phyloP scores from a whole-genome alignment of 2,888 invertebrate species.

The Sicus ferrugineus region DNA sequence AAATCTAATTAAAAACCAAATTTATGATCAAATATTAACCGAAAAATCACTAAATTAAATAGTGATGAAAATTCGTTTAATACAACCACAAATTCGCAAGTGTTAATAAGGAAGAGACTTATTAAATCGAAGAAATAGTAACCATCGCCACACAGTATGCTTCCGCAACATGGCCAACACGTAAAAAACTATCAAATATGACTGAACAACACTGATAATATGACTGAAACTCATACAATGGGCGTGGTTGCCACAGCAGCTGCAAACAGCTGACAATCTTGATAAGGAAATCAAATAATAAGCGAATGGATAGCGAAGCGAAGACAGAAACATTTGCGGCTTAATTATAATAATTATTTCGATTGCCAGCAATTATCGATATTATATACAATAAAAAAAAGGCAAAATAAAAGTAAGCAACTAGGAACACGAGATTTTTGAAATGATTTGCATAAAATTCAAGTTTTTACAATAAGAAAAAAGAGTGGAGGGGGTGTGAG shows the following conservation, averaged over 20 bases:
- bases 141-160: not conserved
- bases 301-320: conserved; percentile 34
- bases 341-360: conserved; percentile 20
- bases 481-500: too few species aligned
- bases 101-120: too few species aligned
- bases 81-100: too few species aligned
- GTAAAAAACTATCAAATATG: not conserved
- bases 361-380: conserved; percentile 8
- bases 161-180: conserved; percentile 11
- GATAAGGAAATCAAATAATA: conserved; percentile 29
- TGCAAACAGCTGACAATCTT: conserved; percentile 29
- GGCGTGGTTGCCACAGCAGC: conserved; percentile 22
- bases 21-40: too few species aligned
- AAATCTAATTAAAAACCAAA: too few species aligned
- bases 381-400: conserved; percentile 18
- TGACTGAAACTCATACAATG: not conserved
- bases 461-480: too few species aligned
- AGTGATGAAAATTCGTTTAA: too few species aligned
- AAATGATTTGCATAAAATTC: not conserved
- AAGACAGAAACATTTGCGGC: conserved; percentile 24
- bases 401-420: not conserved
- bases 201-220: not conserved
- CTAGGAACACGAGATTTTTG: not conserved
- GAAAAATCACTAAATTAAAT: too few species aligned
- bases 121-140: too few species aligned